Conservation (phyloP, 1,140 invertebrate genomes). For the Neoseiulus cucumeris region DNA sequence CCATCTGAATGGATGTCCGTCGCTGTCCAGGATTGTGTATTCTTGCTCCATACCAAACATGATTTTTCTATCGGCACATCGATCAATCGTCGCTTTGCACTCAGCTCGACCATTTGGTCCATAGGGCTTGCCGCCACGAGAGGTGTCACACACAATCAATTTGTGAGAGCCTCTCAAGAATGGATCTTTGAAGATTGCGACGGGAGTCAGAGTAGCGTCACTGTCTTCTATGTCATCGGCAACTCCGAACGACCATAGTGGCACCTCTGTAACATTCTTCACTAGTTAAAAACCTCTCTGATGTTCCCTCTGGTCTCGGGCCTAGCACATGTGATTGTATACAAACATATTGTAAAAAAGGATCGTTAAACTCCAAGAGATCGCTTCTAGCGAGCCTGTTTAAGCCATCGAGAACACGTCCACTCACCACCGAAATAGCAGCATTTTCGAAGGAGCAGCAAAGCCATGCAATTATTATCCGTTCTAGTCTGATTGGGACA, state of each 20-base stretch:
- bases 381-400: neutral
- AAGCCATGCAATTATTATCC: no score
- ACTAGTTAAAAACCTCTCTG: neutral
- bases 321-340: neutral
- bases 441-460: no score
- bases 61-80: constrained; percentile 40
- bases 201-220: constrained; percentile 65
- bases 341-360: neutral
- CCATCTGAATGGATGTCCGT: constrained; percentile 76
- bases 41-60: constrained; percentile 90
- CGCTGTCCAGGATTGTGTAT: constrained; percentile 68
- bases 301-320: neutral
- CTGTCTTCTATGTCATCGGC: constrained; percentile 27
- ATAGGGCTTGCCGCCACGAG: constrained; percentile 18
- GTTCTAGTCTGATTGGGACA: no score
- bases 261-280: neutral
- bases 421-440: no score
- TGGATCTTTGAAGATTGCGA: constrained; percentile 71
- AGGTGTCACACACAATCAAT: constrained; percentile 65
- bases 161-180: constrained; percentile 56
- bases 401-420: neutral
- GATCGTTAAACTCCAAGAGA: neutral
- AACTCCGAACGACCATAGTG: neutral
- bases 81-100: neutral
- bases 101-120: neutral